Evolutionary conservation across 2,888 invertebrate genomes (phyloP).

Genomic region (Agrotis exclamationis): DNA sequence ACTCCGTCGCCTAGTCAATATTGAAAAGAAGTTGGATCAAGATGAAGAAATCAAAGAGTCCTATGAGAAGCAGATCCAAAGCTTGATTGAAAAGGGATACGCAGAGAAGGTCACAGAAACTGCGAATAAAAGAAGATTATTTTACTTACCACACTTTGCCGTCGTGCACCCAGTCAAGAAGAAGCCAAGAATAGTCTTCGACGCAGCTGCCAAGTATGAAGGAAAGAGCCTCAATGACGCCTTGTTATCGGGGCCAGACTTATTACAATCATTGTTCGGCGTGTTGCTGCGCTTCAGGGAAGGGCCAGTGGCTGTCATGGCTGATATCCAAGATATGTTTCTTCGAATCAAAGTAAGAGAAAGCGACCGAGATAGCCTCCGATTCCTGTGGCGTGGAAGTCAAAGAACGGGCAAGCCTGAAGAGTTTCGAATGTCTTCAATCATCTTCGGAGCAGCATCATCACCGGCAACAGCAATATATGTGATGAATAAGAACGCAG

Average conservation of each 20-base stretch:
- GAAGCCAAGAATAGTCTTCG: background rate
- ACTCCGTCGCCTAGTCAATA: too few species aligned
- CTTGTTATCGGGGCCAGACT: too few species aligned
- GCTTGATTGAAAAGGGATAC: too few species aligned
- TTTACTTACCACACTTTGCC: background rate
- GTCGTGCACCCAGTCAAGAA: background rate
- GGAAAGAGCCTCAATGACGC: background rate
- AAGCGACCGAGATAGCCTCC: background rate
- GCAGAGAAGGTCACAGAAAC: too few species aligned
- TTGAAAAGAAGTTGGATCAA: too few species aligned
- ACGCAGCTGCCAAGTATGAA: background rate
- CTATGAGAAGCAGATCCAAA: too few species aligned
- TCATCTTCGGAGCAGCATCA: too few species aligned
- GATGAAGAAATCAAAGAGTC: too few species aligned
- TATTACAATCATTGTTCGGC: background rate
- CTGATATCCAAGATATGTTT: background rate
- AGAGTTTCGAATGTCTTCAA: too few species aligned
- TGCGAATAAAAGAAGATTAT: background rate
- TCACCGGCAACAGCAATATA: too few species aligned
- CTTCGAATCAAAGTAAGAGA: background rate
- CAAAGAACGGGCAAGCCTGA: too few species aligned
- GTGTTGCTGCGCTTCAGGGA: background rate
- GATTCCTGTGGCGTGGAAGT: background rate
- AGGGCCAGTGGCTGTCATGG: background rate
- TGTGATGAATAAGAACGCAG: too few species aligned